Percentiles rank a stretch among this genome's conserved stretches.
phyloP scores from a whole-genome alignment of 2,113 vertebrate genomes.

The Coturnix japonica region DNA sequence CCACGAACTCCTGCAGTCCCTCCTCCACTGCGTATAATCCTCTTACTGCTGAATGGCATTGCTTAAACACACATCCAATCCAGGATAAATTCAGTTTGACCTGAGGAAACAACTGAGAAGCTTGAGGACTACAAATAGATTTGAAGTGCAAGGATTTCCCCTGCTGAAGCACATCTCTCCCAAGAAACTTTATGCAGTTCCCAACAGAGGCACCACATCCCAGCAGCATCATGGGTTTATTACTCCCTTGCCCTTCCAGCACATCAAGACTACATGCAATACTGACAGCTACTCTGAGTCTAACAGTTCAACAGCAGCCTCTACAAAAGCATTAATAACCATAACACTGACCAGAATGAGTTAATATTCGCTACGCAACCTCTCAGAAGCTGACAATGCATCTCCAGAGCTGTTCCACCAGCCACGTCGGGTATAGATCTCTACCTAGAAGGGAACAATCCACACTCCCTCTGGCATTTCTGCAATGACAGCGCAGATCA shows the following conservation, averaged over 20 bases:
- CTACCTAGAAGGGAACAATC: fast-evolving
- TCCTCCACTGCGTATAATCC: slow-evolving; percentile 10
- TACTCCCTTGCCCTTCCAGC: background rate
- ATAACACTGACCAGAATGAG: background rate
- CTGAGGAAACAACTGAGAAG: slow-evolving; percentile 27
- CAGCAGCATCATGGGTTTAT: background rate
- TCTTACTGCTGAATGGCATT: slow-evolving; percentile 44
- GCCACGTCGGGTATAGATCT: background rate
- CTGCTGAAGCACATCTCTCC: background rate
- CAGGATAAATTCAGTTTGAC: slow-evolving; percentile 48
- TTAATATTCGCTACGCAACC: background rate
- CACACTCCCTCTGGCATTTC: background rate
- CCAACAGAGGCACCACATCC: background rate
- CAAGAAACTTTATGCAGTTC: background rate
- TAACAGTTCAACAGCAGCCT: background rate
- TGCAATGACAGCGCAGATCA: slow-evolving; percentile 1
- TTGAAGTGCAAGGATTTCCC: background rate
- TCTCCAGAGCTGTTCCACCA: background rate
- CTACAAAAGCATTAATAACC: background rate
- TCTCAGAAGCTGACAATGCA: background rate
- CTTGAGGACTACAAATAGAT: background rate
- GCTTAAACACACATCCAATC: slow-evolving; percentile 19
- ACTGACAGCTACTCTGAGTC: background rate
- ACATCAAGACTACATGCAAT: background rate
- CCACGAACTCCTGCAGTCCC: background rate